Base-by-base conservation (phyloP, 2,797 vertebrate genomes). In the Urophycis tenuis region DNA sequence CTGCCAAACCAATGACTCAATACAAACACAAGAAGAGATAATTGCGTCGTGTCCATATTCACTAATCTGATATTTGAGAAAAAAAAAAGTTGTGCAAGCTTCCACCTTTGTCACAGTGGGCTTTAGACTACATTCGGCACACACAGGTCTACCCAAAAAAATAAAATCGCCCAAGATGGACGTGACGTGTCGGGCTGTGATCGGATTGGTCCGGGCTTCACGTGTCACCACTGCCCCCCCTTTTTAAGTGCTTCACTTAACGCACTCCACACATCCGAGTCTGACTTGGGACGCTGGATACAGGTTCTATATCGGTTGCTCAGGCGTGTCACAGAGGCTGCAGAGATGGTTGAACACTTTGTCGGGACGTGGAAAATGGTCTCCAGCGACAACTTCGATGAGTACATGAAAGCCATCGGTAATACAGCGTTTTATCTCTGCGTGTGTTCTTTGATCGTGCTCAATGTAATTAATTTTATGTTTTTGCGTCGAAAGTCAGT, bases 321-420 rank as follows among this genome's bases (percentile, higher is more conserved):
- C 32, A 69, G 30, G 30, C 30, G 35, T 33, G 76, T 75, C 49
- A 73, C 79, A 82, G 73, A 76, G 79, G 77, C 81, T 75, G 85
- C 86, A 45, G 91, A 85, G 0, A 98, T 98, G 96, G 95, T 95
- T 75, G 95, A 96, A n/a, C 90, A 91, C 77, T 96, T 98, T 87
- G 82, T 97, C 17, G 96, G 96, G 71, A 95, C 94, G 33, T 99
- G 97, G 97, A 97, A 95, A 86, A 95, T 99, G 76, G 1, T 94
- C 81, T 89, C 92, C 91, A 97, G 95, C 3, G 96, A 98, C 30
- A 93, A 95, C 80, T 97, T 98, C 83, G 94, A 97, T 78, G 95
- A 96, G 78, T 98, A 98, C 84, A 97, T 98, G 96, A 97, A 96
- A 83, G 95, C 94, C 79, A 76, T 97, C 69, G 96, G 96, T 98